A percentile compares a stretch with the other conserved stretches of the same genome.
Evolutionary conservation across 2,797 vertebrate species (phyloP).

Genomic region (Bradypus variegatus): DNA sequence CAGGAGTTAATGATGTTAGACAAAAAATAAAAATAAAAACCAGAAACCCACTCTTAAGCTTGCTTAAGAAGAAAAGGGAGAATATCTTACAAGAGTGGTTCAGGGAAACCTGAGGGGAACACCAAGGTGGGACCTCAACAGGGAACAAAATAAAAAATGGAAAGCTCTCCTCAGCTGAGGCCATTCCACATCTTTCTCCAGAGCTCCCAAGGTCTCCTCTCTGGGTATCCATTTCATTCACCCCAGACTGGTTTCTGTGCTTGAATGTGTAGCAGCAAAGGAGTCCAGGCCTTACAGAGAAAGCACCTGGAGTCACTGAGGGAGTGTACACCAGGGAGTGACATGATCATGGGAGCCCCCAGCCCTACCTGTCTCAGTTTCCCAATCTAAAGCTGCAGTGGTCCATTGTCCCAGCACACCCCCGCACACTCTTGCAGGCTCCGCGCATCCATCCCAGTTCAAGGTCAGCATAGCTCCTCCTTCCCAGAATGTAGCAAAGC

Average conservation of each 20-base stretch:
- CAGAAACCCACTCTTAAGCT: not conserved
- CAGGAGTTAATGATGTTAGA: not conserved
- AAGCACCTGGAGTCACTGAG: constrained; percentile 30
- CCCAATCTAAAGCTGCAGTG: not conserved
- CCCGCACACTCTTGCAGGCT: not conserved
- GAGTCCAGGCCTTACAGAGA: not conserved
- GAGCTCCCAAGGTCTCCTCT: not conserved
- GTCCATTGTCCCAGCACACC: not conserved
- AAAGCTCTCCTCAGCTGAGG: not conserved
- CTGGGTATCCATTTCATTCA: not conserved
- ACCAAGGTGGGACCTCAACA: not conserved
- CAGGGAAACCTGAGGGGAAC: not conserved
- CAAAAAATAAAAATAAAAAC: not conserved
- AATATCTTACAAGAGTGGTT: not conserved
- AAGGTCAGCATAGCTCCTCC: not conserved
- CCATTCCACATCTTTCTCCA: not conserved
- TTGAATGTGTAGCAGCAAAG: not conserved
- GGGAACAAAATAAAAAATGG: not conserved
- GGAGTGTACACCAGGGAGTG: not conserved
- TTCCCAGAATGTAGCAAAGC: not conserved
- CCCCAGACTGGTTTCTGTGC: not conserved
- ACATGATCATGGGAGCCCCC: not conserved
- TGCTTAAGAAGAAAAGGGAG: not conserved
- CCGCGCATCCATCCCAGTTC: not conserved
- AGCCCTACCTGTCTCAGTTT: not conserved